These are phyloP conservation scores for Choloepus didactylus DNA, from an alignment of 2,797 vertebrate species.

Conservation along the genomic window DNA sequence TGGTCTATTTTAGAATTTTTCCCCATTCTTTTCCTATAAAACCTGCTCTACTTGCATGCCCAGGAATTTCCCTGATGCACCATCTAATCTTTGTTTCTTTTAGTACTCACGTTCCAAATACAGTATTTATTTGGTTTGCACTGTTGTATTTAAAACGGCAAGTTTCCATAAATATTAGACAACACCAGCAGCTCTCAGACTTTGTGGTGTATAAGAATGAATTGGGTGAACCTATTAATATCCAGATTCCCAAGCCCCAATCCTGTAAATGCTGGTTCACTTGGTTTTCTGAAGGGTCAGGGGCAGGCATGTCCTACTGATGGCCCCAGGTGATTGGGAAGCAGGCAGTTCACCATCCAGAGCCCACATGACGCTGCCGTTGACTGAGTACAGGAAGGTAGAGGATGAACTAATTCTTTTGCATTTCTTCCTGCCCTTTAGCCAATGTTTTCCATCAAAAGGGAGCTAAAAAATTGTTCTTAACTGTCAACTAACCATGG, in stretches of 20 bases:
- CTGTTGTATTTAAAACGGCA: neutral
- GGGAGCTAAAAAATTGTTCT: neutral
- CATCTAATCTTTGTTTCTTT: neutral
- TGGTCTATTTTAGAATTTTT: neutral
- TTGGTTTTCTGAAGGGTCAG: neutral
- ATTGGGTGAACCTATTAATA: neutral
- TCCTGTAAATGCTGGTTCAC: neutral
- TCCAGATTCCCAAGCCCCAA: too few relatives aligned
- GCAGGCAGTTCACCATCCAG: accelerated
- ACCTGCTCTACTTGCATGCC: neutral
- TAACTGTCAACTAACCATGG: neutral
- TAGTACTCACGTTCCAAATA: neutral
- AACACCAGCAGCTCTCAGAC: neutral
- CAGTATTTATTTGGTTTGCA: neutral
- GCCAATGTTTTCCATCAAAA: neutral
- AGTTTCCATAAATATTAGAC: neutral
- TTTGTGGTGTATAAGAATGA: neutral
- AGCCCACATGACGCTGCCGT: neutral
- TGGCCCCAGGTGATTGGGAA: neutral
- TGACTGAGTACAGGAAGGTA: neutral
- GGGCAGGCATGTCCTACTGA: neutral
- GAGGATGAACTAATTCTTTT: too few relatives aligned
- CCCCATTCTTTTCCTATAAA: neutral
- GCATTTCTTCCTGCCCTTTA: neutral
- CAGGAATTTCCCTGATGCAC: too few relatives aligned